A percentile compares a stretch with the other conserved stretches of the same genome.
Conservation (phyloP, 1,140 invertebrate genomes). For the Andrena cerasifolii region DNA sequence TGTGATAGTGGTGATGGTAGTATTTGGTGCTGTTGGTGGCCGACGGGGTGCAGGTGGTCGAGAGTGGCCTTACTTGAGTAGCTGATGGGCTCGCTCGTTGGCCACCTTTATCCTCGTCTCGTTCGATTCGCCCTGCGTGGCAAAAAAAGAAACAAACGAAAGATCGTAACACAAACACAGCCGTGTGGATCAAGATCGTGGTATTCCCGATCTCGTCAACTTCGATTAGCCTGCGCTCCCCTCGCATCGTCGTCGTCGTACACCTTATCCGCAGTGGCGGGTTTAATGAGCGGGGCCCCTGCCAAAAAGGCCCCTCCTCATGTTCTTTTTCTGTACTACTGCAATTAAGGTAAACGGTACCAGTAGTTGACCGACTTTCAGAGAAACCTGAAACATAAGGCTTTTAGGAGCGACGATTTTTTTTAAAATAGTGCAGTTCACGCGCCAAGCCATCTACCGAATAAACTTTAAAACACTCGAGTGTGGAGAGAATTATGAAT, state of each 20-base stretch:
- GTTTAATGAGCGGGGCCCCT: no score
- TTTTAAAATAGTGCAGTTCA: no score
- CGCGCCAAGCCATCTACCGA: no score
- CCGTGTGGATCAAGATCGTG: constrained; percentile 21
- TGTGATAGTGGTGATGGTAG: constrained; percentile 31
- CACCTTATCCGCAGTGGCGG: no score
- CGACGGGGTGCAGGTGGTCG: constrained; percentile 61
- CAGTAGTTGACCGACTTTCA: no score
- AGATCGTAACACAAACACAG: constrained; percentile 57
- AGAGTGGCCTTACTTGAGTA: constrained; percentile 85
- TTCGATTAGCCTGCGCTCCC: neutral
- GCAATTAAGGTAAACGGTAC: no score
- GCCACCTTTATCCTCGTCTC: constrained; percentile 91
- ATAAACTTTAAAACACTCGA: no score
- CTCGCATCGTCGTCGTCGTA: neutral
- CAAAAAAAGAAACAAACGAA: constrained; percentile 74
- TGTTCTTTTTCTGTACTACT: no score
- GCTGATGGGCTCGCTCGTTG: constrained; percentile 90
- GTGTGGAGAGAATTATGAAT: no score
- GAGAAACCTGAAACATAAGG: no score
- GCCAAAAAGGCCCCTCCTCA: no score
- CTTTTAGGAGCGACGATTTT: no score
- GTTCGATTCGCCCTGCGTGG: constrained; percentile 88
- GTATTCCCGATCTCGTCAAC: constrained; percentile 14
- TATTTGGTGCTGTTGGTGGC: constrained; percentile 53